Evolutionary conservation across 2,888 invertebrate species (phyloP), one percentile per base, ranked within the genome.

Genomic region (Spilarctia lutea): DNA sequence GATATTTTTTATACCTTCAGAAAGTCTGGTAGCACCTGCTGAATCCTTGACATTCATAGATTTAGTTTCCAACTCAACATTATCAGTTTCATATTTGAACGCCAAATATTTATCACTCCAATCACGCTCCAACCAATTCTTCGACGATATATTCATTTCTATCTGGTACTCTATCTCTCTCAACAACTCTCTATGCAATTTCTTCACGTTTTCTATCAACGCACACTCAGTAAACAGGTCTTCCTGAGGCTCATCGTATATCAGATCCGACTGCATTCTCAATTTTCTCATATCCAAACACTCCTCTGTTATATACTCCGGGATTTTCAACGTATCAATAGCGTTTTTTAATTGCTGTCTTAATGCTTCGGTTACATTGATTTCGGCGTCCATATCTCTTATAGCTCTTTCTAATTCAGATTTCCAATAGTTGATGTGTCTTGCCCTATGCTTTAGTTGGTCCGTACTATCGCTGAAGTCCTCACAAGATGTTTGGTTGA

Each of bases 51-150:
- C 97, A 73, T 96, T 97, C 65, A 94, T 96, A 0, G 97, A 97
- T 85, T 96, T 96, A 30, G 98, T 98, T 80, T 97, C 96, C 71
- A 98, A 94, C 10, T 97, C 96, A n/a, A 97, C 96, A 88, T 97
- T 98, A 3, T 95, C 90, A 0, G 97, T 96, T 86, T 99, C 98
- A 65, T 98, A 97, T 85, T 97, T 97, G 84, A 97, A 97, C 1
- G 98, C 97, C 81, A 98, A 97, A 81, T 96, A 96, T 93, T 99
- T 99, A 89, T 99, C 98, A 84, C 98, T 98, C 98, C 98, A 99
- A 89, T 99, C 98, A 80, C 97, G 97, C 93, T 99, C 99, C 77
- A 99, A 90, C 39, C 97, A 96, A 79, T 97, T 96, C 87, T 98
- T 98, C 0, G 97, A 97, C 0, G 97, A 97, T 71, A 97, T 97